These are phyloP conservation scores for Meloe dianella DNA, from an alignment of 2,888 invertebrate species.

Conservation along the genomic window DNA sequence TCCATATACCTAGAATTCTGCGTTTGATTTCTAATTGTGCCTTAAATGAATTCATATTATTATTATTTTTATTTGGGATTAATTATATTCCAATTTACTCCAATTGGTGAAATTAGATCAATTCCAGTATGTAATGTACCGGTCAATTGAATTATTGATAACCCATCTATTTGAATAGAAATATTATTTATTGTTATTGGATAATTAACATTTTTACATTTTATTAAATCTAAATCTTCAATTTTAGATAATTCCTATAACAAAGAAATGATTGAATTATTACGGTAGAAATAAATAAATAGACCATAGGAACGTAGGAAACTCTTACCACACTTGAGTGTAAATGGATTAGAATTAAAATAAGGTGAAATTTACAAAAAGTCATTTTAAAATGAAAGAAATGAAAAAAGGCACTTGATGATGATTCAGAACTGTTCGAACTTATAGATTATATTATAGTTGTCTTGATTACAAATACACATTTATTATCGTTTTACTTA, in stretches of 20 bases:
- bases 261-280: not conserved
- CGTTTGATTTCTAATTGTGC: conserved; percentile 38
- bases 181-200: conserved; percentile 19
- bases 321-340: not conserved
- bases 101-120: conserved; percentile 37
- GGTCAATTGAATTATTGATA: conserved; percentile 23
- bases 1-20: conserved; percentile 39
- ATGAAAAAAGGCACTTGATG: too few relatives aligned
- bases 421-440: too few relatives aligned
- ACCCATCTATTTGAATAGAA: conserved; percentile 12
- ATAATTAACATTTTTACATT: conserved; percentile 21
- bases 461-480: too few relatives aligned
- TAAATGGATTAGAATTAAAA: not conserved
- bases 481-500: too few relatives aligned
- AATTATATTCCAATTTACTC: conserved; percentile 30
- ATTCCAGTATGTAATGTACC: conserved; percentile 36
- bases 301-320: too few relatives aligned
- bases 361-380: not conserved
- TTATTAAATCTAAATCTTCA: conserved; percentile 17
- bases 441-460: too few relatives aligned
- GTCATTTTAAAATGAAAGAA: not conserved
- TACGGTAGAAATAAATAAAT: not conserved
- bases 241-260: not conserved
- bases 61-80: not conserved
- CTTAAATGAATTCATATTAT: conserved; percentile 31